phyloP scores from a whole-genome alignment of 2,888 invertebrate genomes.

The Prosapia bicincta region DNA sequence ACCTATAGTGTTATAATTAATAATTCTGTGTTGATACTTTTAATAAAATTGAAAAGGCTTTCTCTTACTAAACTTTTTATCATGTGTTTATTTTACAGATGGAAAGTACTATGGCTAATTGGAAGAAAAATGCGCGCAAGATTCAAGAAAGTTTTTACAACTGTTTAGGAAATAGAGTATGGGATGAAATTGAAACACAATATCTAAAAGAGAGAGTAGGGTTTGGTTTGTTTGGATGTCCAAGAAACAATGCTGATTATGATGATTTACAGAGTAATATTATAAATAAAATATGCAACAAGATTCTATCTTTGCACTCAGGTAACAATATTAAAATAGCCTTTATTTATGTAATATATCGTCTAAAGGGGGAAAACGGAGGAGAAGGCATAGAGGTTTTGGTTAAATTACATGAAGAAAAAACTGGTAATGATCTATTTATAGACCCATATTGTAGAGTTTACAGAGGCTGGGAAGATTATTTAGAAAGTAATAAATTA shows the following conservation, averaged over 20 bases:
- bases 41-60: too few species aligned
- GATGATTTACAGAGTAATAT: constrained; percentile 3
- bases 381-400: constrained; percentile 23
- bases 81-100: constrained; percentile 17
- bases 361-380: constrained; percentile 9
- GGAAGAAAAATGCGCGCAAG: constrained; percentile 22
- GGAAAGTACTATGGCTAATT: constrained; percentile 5
- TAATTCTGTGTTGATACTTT: too few species aligned
- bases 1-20: too few species aligned
- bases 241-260: constrained; percentile 12
- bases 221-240: constrained; percentile 18
- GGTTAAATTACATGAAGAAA: constrained; percentile 13
- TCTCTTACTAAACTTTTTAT: too few species aligned
- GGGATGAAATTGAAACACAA: constrained; percentile 9
- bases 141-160: constrained; percentile 25
- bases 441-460: constrained; percentile 21
- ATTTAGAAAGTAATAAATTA: constrained; percentile 24
- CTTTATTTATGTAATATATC: constrained; percentile 9
- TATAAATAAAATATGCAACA: constrained; percentile 10
- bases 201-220: constrained; percentile 11
- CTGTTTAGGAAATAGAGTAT: constrained; percentile 17
- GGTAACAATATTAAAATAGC: constrained; percentile 9
- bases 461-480: constrained; percentile 23
- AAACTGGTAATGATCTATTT: constrained; percentile 13
- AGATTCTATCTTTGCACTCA: constrained; percentile 18